These are phyloP conservation scores for Rhabdomys pumilio DNA, from an alignment of 2,797 vertebrate species.

Conservation along the genomic window DNA sequence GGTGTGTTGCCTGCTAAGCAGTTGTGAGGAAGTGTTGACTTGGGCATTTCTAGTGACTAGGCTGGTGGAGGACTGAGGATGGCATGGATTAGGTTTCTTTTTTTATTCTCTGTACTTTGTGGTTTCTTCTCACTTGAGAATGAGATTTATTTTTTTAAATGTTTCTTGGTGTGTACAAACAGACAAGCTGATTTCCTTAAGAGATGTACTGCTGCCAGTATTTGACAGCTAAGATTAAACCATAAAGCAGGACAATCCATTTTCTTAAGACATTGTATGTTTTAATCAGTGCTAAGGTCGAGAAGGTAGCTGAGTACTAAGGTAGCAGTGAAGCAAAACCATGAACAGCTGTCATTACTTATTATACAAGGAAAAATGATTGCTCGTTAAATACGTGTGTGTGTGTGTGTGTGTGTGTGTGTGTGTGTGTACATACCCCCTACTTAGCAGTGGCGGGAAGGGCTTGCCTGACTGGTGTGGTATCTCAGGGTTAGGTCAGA, in stretches of 20 bases:
- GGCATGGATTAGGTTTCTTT: conserved; percentile 43
- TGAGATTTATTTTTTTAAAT: neutral
- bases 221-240: conserved; percentile 82
- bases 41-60: neutral
- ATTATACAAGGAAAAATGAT: conserved; percentile 77
- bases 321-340: conserved; percentile 62
- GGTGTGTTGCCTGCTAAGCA: conserved; percentile 12
- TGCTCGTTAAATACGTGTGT: neutral
- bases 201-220: conserved; percentile 73
- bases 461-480: neutral
- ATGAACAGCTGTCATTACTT: conserved; percentile 63
- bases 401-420: no score
- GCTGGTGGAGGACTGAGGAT: neutral
- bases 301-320: conserved; percentile 76
- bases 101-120: conserved; percentile 77
- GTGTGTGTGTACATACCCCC: neutral
- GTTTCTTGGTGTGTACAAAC: conserved; percentile 74
- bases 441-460: conserved; percentile 18
- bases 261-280: conserved; percentile 85
- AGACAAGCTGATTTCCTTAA: conserved; percentile 79
- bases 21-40: conserved; percentile 2
- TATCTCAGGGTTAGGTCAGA: neutral
- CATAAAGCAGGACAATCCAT: conserved; percentile 82
- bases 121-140: conserved; percentile 71
- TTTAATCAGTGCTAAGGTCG: conserved; percentile 81